A percentile compares a stretch with the other conserved stretches of the same genome.
phyloP scores from a whole-genome alignment of 2,113 vertebrate species.

The Fulica atra region DNA sequence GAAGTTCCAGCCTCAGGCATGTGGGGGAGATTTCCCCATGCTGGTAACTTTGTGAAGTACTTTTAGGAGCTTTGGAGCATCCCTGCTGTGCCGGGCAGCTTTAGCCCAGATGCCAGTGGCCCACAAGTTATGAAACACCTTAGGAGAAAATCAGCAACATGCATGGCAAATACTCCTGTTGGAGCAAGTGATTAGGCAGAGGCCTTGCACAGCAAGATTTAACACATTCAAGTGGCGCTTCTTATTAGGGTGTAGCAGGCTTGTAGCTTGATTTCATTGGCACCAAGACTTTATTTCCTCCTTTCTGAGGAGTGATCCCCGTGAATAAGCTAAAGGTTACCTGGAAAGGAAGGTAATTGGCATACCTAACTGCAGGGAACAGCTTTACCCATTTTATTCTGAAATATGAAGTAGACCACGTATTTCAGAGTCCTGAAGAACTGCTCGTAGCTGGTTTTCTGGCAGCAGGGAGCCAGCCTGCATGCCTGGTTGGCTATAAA shows the following conservation, averaged over 20 bases:
- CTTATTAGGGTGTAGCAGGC: not conserved
- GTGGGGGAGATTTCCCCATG: not conserved
- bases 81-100: not conserved
- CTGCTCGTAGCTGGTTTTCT: not conserved
- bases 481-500: conserved; percentile 29
- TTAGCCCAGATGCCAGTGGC: not conserved
- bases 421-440: not conserved
- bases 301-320: not conserved
- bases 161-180: not conserved
- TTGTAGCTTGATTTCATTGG: not conserved
- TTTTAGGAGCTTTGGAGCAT: not conserved
- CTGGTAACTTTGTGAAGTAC: not conserved
- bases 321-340: not conserved
- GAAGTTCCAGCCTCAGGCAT: not conserved
- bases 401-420: not conserved
- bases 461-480: not conserved
- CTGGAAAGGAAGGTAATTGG: not conserved
- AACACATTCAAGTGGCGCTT: not conserved
- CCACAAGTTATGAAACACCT: conserved; percentile 46
- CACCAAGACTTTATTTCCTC: conserved; percentile 2
- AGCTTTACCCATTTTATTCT: not conserved
- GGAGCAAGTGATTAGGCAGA: not conserved
- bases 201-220: not conserved
- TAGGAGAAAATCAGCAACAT: conserved; percentile 20
- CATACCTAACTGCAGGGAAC: not conserved